Conservation (phyloP, 2,888 invertebrate genomes). For the Miltochrista miniata region DNA sequence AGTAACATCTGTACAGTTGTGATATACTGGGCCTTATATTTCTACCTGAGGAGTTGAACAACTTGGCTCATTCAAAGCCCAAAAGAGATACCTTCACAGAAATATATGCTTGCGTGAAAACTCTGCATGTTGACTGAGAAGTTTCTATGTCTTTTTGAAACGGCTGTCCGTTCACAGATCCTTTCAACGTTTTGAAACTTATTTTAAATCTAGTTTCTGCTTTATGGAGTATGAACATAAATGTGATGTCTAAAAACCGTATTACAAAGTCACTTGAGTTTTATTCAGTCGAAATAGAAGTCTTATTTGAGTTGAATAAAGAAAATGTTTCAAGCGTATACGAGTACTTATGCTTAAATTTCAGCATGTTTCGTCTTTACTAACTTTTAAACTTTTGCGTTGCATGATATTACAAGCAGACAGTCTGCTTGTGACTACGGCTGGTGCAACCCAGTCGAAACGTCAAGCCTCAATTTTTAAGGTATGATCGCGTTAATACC, state of each 20-base stretch:
- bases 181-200: constrained; percentile 9
- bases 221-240: constrained; percentile 14
- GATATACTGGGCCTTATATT: too few relatives aligned
- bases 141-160: constrained; percentile 6
- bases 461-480: too few relatives aligned
- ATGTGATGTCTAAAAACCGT: constrained; percentile 10
- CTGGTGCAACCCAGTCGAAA: too few relatives aligned
- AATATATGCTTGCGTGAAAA: not conserved
- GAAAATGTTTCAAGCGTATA: too few relatives aligned
- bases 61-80: not conserved
- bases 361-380: too few relatives aligned
- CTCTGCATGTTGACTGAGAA: not conserved
- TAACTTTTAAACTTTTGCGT: too few relatives aligned
- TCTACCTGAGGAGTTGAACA: not conserved
- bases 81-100: not conserved
- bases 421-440: too few relatives aligned
- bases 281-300: not conserved
- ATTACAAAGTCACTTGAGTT: constrained; percentile 8
- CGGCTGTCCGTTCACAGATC: constrained; percentile 5
- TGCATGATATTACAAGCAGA: too few relatives aligned
- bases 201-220: constrained; percentile 11
- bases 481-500: too few relatives aligned
- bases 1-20: too few relatives aligned
- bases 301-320: too few relatives aligned
- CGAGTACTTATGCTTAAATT: too few relatives aligned